phyloP scores from a whole-genome alignment of 2,797 vertebrate species.

The Intellagama lesueurii region DNA sequence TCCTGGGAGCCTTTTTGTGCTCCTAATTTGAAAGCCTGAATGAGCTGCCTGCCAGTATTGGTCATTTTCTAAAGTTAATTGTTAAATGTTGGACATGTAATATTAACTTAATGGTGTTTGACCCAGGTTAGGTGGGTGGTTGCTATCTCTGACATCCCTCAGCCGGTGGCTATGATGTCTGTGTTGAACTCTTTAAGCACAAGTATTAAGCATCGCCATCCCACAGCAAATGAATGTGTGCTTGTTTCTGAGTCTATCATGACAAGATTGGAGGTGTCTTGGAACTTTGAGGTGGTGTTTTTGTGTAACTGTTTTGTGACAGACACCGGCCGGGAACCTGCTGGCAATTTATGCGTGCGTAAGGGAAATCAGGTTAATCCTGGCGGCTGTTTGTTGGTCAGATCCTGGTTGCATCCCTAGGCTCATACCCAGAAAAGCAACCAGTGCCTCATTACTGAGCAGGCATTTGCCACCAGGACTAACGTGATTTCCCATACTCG shows the following conservation, averaged over 20 bases:
- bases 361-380: too few species aligned
- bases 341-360: too few species aligned
- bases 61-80: conserved; percentile 20
- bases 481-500: too few species aligned
- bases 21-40: conserved; percentile 38
- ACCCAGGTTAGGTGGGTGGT: too few species aligned
- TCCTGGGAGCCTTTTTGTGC: neutral
- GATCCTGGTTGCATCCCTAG: too few species aligned
- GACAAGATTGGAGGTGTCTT: neutral
- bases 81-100: conserved; percentile 6
- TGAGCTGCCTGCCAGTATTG: conserved; percentile 46
- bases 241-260: neutral
- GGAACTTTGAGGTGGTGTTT: neutral
- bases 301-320: neutral
- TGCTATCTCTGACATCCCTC: neutral
- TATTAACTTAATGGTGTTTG: neutral
- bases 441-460: neutral
- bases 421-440: neutral
- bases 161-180: neutral
- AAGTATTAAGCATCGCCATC: neutral
- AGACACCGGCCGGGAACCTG: too few species aligned
- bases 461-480: too few species aligned
- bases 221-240: neutral
- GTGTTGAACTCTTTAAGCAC: neutral
- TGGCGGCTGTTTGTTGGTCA: too few species aligned